Percentiles rank a stretch among this genome's conserved stretches.
Evolutionary conservation across 2,113 vertebrate species (phyloP).

Genomic region (Toxotes chatareus): DNA sequence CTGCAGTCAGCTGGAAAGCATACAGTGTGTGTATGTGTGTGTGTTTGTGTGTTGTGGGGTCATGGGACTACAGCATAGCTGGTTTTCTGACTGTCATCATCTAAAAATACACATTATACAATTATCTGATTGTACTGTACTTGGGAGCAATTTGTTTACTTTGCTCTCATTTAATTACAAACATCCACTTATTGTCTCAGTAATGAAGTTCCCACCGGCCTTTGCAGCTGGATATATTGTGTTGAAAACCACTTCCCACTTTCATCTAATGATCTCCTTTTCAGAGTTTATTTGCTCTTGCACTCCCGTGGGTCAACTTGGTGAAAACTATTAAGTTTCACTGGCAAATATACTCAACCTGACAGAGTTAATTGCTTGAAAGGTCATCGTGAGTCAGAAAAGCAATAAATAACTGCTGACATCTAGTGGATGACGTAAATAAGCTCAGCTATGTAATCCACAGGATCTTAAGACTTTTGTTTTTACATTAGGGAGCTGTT

Average conservation of each 20-base stretch:
- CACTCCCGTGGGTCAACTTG: neutral
- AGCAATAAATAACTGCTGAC: constrained; percentile 58
- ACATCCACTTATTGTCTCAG: constrained; percentile 53
- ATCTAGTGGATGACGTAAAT: constrained; percentile 66
- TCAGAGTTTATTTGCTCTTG: neutral
- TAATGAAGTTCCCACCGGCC: constrained; percentile 29
- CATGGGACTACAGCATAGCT: constrained; percentile 37
- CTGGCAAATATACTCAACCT: neutral
- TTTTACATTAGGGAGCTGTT: neutral
- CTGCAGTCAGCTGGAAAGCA: constrained; percentile 65
- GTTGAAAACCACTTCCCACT: neutral
- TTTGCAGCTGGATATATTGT: constrained; percentile 3
- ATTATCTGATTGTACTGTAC: constrained; percentile 3
- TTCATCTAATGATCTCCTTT: constrained; percentile 34
- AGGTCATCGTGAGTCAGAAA: constrained; percentile 1
- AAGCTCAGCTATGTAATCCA: neutral
- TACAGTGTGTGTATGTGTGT: neutral
- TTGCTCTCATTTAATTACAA: constrained; percentile 10
- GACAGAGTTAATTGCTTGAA: constrained; percentile 17
- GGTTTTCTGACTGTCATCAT: constrained; percentile 45
- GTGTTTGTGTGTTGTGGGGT: constrained; percentile 17
- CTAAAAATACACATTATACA: constrained; percentile 34
- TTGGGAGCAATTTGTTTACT: constrained; percentile 25
- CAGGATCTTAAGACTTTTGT: neutral
- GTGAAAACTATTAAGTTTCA: neutral